Conservation (phyloP, 1,140 invertebrate species). For the Gryllus bimaculatus region DNA sequence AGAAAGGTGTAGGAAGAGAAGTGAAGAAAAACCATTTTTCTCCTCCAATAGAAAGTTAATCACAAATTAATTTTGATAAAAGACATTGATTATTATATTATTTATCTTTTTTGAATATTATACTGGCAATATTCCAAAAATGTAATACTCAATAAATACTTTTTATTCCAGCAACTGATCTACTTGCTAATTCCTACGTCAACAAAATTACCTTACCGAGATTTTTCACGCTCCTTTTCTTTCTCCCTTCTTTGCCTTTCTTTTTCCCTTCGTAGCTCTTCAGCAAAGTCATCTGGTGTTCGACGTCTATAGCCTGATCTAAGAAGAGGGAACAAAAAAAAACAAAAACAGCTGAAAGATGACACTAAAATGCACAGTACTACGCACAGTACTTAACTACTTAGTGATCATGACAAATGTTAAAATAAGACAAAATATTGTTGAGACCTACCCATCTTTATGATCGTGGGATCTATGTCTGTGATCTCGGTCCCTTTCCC, state of each 20-base stretch:
- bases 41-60: too few relatives aligned
- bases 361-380: neutral
- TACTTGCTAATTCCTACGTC: too few relatives aligned
- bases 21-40: too few relatives aligned
- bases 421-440: too few relatives aligned
- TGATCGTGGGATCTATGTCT: slow-evolving; percentile 7
- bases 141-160: too few relatives aligned
- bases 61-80: too few relatives aligned
- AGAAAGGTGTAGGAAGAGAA: too few relatives aligned
- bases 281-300: slow-evolving; percentile 29
- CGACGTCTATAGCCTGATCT: slow-evolving; percentile 26
- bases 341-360: neutral
- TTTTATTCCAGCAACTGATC: too few relatives aligned
- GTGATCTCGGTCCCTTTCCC: slow-evolving; percentile 27
- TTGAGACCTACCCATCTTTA: slow-evolving; percentile 15
- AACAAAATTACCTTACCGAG: neutral
- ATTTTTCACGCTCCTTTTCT: slow-evolving; percentile 32
- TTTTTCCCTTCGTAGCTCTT: slow-evolving; percentile 31
- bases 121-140: too few relatives aligned
- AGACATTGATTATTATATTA: too few relatives aligned
- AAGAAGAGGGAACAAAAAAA: slow-evolving; percentile 20
- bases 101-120: too few relatives aligned
- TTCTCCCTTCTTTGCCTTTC: slow-evolving; percentile 31
- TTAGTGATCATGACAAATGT: neutral
- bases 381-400: neutral